Conservation (phyloP, 2,888 invertebrate species). For the Limenitis camilla region DNA sequence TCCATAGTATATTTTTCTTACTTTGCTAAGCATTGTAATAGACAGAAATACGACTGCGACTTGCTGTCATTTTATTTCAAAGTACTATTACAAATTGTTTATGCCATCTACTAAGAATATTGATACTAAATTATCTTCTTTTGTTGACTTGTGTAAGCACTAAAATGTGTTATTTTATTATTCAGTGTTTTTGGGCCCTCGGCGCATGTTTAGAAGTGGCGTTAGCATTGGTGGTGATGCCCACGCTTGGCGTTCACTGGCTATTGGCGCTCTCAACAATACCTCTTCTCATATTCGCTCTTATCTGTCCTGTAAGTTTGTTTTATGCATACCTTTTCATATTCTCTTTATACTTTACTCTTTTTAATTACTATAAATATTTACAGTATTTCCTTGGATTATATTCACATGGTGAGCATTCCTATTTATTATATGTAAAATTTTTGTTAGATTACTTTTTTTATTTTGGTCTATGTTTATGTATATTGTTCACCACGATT, state of each 20-base stretch:
- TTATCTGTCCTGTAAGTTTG: slow-evolving; percentile 83
- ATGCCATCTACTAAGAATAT: background rate
- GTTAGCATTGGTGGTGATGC: slow-evolving; percentile 92
- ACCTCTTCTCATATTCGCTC: slow-evolving; percentile 88
- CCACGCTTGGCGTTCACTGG: slow-evolving; percentile 93
- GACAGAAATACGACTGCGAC: too few relatives aligned
- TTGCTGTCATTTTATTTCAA: too few relatives aligned
- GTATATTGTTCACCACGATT: too few relatives aligned
- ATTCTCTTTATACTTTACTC: background rate
- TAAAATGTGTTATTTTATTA: slow-evolving; percentile 1
- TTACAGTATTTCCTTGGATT: slow-evolving; percentile 8
- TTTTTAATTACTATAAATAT: background rate
- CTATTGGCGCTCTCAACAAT: slow-evolving; percentile 92
- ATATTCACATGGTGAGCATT: background rate
- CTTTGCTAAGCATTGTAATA: too few relatives aligned
- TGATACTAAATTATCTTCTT: background rate
- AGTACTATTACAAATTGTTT: too few relatives aligned
- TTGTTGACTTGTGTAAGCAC: background rate
- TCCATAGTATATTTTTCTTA: too few relatives aligned
- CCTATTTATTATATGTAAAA: background rate
- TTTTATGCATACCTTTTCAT: background rate
- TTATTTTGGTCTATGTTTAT: too few relatives aligned
- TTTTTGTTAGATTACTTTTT: background rate
- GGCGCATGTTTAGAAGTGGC: slow-evolving; percentile 96
- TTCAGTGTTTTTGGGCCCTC: slow-evolving; percentile 95